A percentile compares a stretch with the other conserved stretches of the same genome.
Evolutionary conservation across 2,113 vertebrate genomes (phyloP).

Genomic region (Fregata magnificens): DNA sequence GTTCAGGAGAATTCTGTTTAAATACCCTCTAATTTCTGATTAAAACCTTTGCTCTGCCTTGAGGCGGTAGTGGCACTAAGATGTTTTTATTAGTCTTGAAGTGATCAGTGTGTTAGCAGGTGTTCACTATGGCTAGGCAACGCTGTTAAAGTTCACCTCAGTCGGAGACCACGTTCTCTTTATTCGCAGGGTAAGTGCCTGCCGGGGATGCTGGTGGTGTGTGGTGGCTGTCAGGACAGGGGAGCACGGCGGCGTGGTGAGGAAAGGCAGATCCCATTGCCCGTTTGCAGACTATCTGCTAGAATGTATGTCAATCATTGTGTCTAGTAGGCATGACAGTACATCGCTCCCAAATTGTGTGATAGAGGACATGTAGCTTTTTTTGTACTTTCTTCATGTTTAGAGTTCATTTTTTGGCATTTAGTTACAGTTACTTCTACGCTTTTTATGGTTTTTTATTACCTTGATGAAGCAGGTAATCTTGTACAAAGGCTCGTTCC

Average conservation of each 20-base stretch:
- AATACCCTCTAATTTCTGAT: background rate
- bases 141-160: accelerated
- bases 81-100: background rate
- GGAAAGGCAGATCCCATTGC: accelerated
- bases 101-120: accelerated
- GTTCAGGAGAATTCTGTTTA: background rate
- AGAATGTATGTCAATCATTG: accelerated
- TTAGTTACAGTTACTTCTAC: background rate
- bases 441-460: background rate
- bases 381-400: background rate
- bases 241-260: accelerated
- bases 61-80: accelerated
- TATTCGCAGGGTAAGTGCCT: accelerated
- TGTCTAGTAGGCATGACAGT: background rate
- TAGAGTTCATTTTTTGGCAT: background rate
- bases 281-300: background rate
- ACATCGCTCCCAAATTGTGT: background rate
- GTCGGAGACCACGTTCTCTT: accelerated
- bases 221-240: accelerated
- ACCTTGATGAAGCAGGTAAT: background rate
- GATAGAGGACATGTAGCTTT: background rate
- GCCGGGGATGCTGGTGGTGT: background rate
- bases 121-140: background rate
- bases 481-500: background rate
- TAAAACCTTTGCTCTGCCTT: background rate